Evolutionary conservation across 2,888 invertebrate species (phyloP).

Genomic region (Lepidocyrtoides sp.): DNA sequence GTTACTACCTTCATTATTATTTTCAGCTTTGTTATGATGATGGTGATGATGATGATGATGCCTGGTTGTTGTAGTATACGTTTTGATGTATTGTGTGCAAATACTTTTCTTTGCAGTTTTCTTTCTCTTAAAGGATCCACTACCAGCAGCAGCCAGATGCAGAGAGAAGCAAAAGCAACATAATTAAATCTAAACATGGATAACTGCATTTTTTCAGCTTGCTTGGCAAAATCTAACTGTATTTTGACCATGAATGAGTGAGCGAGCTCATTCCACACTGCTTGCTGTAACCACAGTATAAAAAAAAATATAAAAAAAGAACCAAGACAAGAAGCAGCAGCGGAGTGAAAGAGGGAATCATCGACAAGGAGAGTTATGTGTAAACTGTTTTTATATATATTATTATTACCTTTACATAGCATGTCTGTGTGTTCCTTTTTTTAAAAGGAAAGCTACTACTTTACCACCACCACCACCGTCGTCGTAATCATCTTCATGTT

Average conservation of each 20-base stretch:
- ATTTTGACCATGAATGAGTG: slow-evolving; percentile 83
- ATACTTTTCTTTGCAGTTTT: slow-evolving; percentile 75
- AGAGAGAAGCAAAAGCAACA: slow-evolving; percentile 67
- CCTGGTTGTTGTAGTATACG: neutral
- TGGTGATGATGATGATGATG: slow-evolving; percentile 16
- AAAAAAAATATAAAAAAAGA: slow-evolving; percentile 17
- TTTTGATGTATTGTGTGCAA: slow-evolving; percentile 73
- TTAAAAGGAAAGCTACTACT: slow-evolving; percentile 78
- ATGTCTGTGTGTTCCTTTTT: slow-evolving; percentile 32
- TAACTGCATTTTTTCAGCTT: slow-evolving; percentile 83
- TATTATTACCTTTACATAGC: slow-evolving; percentile 57
- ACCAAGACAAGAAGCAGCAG: slow-evolving; percentile 70
- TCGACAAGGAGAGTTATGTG: slow-evolving; percentile 75
- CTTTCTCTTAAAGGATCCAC: slow-evolving; percentile 43
- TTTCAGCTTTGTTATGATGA: slow-evolving; percentile 27
- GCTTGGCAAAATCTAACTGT: slow-evolving; percentile 82
- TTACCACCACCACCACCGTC: slow-evolving; percentile 55
- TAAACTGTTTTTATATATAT: slow-evolving; percentile 69
- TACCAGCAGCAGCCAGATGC: slow-evolving; percentile 18
- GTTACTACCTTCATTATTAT: slow-evolving; percentile 65
- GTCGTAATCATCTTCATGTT: slow-evolving; percentile 58
- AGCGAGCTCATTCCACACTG: slow-evolving; percentile 77
- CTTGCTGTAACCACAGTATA: slow-evolving; percentile 40
- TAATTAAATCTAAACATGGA: slow-evolving; percentile 82
- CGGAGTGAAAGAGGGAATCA: slow-evolving; percentile 79